Evolutionary conservation across 2,797 vertebrate species (phyloP).

Genomic region (Myotis planiceps): DNA sequence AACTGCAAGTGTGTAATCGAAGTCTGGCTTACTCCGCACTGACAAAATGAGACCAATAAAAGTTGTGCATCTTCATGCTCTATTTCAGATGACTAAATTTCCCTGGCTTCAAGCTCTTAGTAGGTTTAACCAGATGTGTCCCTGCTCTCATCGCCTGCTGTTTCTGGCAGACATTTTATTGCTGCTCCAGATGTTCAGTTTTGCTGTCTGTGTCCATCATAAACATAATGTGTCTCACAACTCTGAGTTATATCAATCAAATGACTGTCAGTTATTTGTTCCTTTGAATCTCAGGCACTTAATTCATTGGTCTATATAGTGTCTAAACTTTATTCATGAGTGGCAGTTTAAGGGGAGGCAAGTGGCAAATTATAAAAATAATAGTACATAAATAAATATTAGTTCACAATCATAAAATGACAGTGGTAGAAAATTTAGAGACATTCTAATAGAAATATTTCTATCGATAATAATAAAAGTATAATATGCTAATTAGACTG

Average conservation of each 20-base stretch:
- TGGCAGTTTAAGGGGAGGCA: neutral
- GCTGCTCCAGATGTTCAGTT: constrained; percentile 49
- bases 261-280: neutral
- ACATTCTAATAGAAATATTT: neutral
- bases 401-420: neutral
- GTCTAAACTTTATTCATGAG: neutral
- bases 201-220: neutral
- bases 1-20: constrained; percentile 85
- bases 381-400: neutral
- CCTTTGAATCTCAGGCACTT: neutral
- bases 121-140: constrained; percentile 82
- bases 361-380: neutral
- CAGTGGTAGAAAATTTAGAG: neutral
- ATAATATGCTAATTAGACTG: too few relatives aligned
- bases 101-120: constrained; percentile 47
- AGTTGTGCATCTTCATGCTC: constrained; percentile 84
- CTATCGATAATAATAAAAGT: neutral
- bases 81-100: constrained; percentile 84
- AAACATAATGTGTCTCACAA: neutral
- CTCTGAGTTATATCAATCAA: neutral
- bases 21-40: constrained; percentile 82
- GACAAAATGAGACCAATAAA: constrained; percentile 80
- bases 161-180: constrained; percentile 60
- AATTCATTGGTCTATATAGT: neutral
- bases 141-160: constrained; percentile 66